These are phyloP conservation scores for Labrus mixtus DNA, from an alignment of 2,113 vertebrate genomes.

Conservation along the genomic window DNA sequence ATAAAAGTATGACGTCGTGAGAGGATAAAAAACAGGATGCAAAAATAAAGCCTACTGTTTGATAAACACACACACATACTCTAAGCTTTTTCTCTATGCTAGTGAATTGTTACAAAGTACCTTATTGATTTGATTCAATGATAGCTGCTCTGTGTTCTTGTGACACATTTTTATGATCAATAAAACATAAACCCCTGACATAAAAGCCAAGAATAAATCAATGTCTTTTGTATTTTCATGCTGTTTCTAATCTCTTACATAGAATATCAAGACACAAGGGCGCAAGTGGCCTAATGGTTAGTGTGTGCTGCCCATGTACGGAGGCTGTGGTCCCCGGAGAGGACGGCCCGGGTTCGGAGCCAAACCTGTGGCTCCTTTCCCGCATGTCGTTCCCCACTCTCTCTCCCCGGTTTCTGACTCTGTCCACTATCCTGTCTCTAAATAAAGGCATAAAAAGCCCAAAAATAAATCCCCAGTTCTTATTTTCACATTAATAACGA, in stretches of 20 bases:
- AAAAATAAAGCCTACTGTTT: slow-evolving; percentile 6
- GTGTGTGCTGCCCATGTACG: too few species aligned
- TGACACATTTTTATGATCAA: slow-evolving; percentile 30
- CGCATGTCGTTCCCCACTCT: too few species aligned
- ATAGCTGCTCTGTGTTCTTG: slow-evolving; percentile 10
- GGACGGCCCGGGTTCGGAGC: too few species aligned
- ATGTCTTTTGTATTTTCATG: slow-evolving; percentile 28
- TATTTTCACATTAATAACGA: background rate
- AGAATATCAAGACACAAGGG: too few species aligned
- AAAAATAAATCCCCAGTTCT: too few species aligned
- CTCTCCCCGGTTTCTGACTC: too few species aligned
- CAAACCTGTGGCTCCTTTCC: too few species aligned
- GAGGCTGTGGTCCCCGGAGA: too few species aligned
- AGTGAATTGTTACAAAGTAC: slow-evolving; percentile 32
- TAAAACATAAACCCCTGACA: slow-evolving; percentile 35
- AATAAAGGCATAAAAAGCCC: too few species aligned
- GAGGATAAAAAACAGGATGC: slow-evolving; percentile 29
- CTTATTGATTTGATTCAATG: slow-evolving; percentile 32
- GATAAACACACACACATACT: slow-evolving; percentile 19
- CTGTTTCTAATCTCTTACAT: slow-evolving; percentile 14
- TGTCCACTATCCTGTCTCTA: too few species aligned
- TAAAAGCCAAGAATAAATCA: slow-evolving; percentile 16
- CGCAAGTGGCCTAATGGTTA: too few species aligned
- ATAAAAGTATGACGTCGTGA: background rate
- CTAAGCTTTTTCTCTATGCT: slow-evolving; percentile 12